Evolutionary conservation across 2,113 vertebrate species (phyloP).

Genomic region (Dasypus novemcinctus): DNA sequence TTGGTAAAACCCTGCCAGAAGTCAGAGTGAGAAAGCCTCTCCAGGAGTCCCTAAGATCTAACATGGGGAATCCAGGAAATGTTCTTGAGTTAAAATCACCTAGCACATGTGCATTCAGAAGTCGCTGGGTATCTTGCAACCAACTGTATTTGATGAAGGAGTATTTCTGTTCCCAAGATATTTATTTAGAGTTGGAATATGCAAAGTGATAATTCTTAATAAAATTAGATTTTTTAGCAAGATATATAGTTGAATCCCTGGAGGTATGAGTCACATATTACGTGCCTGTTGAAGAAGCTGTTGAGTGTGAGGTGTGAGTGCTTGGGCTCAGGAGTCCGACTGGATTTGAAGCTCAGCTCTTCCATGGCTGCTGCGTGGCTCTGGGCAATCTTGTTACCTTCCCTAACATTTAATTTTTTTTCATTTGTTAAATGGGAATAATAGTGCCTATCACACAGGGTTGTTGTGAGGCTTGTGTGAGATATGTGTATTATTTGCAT

Average conservation of each 20-base stretch:
- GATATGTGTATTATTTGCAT: neutral
- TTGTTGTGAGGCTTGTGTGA: neutral
- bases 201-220: neutral
- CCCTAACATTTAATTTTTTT: neutral
- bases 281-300: neutral
- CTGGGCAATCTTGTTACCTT: neutral
- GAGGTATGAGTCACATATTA: neutral
- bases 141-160: neutral
- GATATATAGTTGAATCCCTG: neutral
- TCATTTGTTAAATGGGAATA: neutral
- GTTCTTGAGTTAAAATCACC: neutral
- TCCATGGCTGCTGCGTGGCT: neutral
- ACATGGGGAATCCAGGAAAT: neutral
- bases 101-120: neutral
- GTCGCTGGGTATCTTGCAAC: neutral
- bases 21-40: neutral
- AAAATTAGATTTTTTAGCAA: neutral
- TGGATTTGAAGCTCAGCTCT: neutral
- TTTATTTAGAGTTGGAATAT: slow-evolving; percentile 18
- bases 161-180: neutral
- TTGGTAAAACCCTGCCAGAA: neutral
- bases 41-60: neutral
- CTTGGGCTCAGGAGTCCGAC: neutral
- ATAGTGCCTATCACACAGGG: neutral
- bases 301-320: neutral